Base-by-base conservation (phyloP, 2,797 vertebrate species). In the Myripristis murdjan region DNA sequence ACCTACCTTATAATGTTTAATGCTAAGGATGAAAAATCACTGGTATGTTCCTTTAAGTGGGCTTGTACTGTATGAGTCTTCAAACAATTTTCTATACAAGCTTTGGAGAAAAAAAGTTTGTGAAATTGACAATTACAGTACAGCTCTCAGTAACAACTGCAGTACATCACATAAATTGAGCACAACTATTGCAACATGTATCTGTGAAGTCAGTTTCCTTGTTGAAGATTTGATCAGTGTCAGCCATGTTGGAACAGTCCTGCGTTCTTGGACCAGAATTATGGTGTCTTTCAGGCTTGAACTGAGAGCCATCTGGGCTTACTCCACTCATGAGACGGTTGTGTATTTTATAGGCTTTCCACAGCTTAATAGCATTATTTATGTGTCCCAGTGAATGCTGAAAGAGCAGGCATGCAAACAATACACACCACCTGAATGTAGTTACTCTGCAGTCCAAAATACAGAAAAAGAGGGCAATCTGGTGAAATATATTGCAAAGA, bases 301-400 rank as follows among this genome's bases (percentile, higher is more conserved):
- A 90, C 82, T 76, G 74, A 88, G 78, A 82, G 82, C 84, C 81
- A 91, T 90, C 82, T 90, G 91, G 73, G 79, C 81, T 90, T 70
- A 76, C 53, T 81, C 73, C 73, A 74, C 66, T 82, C 68, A 58
- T 65, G 68, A 78, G 65, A 35, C 77, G 74, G 75, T 85, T 84
- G 75, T 82, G 63, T 85, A 66, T 87, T 91, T 87, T 64, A 81
- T 84, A 81, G 77, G 69, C 66, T 82, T 81, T 75, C 76, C 70
- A 81, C 70, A 83, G 75, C 56, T 43, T 73, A 58, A 77, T 77
- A 70, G 79, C 74, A 87, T 79, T 87, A 87, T 90, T 90, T 88
- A 87, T 84, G 76, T 86, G 68, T 79, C 70, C 73, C 65, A 62
- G 72, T 75, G 67, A 68, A 73, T 48, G 60, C 59, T 70, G 64